Evolutionary conservation across 1,140 invertebrate species (phyloP), one percentile per base, ranked within the genome.

Genomic region (Drosophila littoralis): DNA sequence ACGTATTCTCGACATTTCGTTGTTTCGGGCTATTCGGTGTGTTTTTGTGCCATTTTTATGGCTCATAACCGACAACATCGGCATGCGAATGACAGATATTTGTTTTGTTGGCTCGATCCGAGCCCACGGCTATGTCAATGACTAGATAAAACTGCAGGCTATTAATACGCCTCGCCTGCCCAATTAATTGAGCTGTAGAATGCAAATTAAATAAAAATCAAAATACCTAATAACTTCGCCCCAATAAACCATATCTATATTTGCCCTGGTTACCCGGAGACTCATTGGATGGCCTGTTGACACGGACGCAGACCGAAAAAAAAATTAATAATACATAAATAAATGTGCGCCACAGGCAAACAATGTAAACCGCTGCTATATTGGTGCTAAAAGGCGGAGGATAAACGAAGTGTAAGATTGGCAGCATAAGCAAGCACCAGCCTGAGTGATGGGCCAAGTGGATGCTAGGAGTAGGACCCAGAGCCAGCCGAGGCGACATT

Each of bases 121-220:
- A 50, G 35, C 32, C 63, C 40, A 65, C 57, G 61, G 48, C 78
- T 68, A 65, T 38, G 35, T 48, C 67, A 15, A 66, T 67, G 67
- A 42, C 78, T 51, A 71, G 48, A 80, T 76, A 70, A 66, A 54
- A 60, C 38, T 57, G 42, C 38, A 60, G 38, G 51, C 15, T 63
- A 60, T 54, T 71, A 63, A 70, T 81, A 63, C 45, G 59, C 51
- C 57, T 67, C 38, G 68, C 38, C 61, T 40, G 45, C 17, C 76
- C 76, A 83, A 88, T 86, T 86, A 88, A 86, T 88, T 83, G 73
- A 52, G 67, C 70, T 33, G 51, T 60, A 75, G 77, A 72, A 77
- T 73, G 72, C 63, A 82, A 79, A 88, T 77, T 77, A 75, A 82
- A 88, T 61, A 22, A 36, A 66, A 64, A 66, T 68, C 59, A 64